Conservation (phyloP, 2,888 invertebrate genomes). For the Conomelus anceps region DNA sequence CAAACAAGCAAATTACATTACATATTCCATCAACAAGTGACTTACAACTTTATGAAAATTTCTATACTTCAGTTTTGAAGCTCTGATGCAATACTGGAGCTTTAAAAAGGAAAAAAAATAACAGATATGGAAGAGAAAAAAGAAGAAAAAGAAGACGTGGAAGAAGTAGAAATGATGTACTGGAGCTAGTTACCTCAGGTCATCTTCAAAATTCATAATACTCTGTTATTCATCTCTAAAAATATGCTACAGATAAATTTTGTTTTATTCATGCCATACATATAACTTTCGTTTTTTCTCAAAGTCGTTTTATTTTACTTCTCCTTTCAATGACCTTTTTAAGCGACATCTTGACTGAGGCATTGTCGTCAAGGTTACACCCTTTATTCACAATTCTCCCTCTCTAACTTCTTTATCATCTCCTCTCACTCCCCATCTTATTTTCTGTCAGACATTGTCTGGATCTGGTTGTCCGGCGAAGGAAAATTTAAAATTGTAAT, state of each 20-base stretch:
- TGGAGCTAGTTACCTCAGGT: not conserved
- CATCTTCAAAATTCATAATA: not conserved
- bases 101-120: too few relatives aligned
- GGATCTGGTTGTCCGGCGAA: not conserved
- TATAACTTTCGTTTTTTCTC: not conserved
- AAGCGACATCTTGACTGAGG: not conserved
- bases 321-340: not conserved
- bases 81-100: too few relatives aligned
- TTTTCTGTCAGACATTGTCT: not conserved
- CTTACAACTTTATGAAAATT: too few relatives aligned
- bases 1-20: too few relatives aligned
- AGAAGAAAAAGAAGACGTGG: too few relatives aligned
- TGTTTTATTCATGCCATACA: not conserved
- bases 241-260: not conserved
- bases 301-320: not conserved
- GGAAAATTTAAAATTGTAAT: constrained; percentile 25
- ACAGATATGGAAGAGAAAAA: too few relatives aligned
- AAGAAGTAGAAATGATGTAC: too few relatives aligned
- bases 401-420: not conserved
- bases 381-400: not conserved
- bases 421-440: not conserved
- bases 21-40: too few relatives aligned
- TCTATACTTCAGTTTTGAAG: too few relatives aligned
- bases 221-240: not conserved
- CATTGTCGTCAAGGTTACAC: not conserved